These are phyloP conservation scores for Xiphorhynchus erythropygius DNA, from an alignment of 2,797 vertebrate genomes.

Conservation along the genomic window DNA sequence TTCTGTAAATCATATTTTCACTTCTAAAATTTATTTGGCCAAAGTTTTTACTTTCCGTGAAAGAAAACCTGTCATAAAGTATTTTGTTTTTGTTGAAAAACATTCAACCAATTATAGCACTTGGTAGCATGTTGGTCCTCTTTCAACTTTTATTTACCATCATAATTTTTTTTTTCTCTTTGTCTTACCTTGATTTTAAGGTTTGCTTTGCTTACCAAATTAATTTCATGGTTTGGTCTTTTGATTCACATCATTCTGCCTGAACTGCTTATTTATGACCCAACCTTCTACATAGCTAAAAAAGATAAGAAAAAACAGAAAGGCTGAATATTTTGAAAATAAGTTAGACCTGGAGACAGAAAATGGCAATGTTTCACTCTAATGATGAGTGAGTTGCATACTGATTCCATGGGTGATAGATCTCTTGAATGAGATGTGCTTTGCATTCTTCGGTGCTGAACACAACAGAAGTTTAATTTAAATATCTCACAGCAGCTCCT, in stretches of 20 bases:
- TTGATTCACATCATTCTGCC: not conserved
- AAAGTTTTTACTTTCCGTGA: not conserved
- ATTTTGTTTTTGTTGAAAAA: not conserved
- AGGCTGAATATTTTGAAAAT: slow-evolving; percentile 2
- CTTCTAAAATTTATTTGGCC: not conserved
- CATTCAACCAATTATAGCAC: not conserved
- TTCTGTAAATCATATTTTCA: not conserved
- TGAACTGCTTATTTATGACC: slow-evolving; percentile 19
- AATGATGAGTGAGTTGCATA: slow-evolving; percentile 5
- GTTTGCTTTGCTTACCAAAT: not conserved
- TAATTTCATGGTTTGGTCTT: not conserved
- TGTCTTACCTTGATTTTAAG: slow-evolving; percentile 8
- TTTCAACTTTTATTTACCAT: not conserved
- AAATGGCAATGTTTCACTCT: not conserved
- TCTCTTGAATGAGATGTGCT: not conserved
- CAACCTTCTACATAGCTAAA: not conserved
- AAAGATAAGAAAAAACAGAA: not conserved
- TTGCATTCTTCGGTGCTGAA: not conserved
- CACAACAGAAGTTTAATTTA: not conserved
- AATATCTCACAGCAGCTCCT: not conserved
- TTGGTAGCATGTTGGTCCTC: not conserved
- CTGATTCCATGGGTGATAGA: slow-evolving; percentile 9
- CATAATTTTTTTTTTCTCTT: not conserved
- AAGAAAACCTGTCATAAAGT: not conserved
- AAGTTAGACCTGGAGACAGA: not conserved